Base-by-base conservation (phyloP, 2,888 invertebrate genomes). In the Agrotis exclamationis region DNA sequence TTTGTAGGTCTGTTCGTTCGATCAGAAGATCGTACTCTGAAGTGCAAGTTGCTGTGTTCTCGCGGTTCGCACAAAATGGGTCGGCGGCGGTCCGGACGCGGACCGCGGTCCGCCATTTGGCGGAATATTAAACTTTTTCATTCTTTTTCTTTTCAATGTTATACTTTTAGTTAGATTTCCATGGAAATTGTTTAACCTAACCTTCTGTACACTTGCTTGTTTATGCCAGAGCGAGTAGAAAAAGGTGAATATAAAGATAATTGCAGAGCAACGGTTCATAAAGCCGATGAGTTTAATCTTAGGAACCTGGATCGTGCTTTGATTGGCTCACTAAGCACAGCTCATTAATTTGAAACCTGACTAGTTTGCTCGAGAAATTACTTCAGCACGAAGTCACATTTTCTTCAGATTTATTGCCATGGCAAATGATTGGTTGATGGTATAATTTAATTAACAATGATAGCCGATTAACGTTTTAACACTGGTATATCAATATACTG, bases 221-320 rank as follows among this genome's bases (percentile, higher is more conserved):
- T 28, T 4, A 14, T 39, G 20, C 39, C 11, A 33, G 3, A 48
- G 18, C 16, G 28, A 22, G 50, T 33, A 65, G 57, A 70, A 79
- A 78, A 79, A 64, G 62, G 56, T 66, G 66, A 63, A 62, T 63
- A 67, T 70, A 65, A 71, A 68, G 50, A 56, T 70, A 79, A 76
- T 48, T 70, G 24, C 44, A 18, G 5, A 56, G 28, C 13, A 44
- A 47, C n/a, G 58, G 53, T 68, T 58, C 24, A 24, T 65, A 51
- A 74, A 64, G 50, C 57, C 48, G 3, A 63, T 62, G 50, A 63
- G 64, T 80, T 80, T 65, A 68, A 65, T 65, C 28, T 54, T 24
- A 79, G 44, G 14, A 74, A 16, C 24, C 11, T 44, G 45, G 57
- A 63, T 62, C 60, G 14, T 48, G 56, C 60, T 68, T 50, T 74